These are phyloP conservation scores for Acholoe squamosa DNA, from an alignment of 2,888 invertebrate species.

Conservation along the genomic window DNA sequence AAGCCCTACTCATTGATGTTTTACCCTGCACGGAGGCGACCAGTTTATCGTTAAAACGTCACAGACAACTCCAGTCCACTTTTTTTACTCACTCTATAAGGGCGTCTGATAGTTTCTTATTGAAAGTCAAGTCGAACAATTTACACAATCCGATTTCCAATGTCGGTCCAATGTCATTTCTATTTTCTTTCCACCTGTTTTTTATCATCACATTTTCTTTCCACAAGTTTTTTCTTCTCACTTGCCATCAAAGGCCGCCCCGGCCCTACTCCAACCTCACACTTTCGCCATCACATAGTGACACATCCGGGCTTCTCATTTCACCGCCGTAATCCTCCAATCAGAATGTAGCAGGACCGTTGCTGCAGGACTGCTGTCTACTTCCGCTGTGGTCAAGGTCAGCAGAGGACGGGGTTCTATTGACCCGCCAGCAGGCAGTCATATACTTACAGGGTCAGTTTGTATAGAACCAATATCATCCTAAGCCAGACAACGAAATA, in stretches of 20 bases:
- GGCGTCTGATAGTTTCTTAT: not conserved
- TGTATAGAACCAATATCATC: not conserved
- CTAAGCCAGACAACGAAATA: not conserved
- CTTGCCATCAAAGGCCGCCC: too few species aligned
- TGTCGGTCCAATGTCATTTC: not conserved
- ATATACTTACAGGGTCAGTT: not conserved
- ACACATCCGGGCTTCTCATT: not conserved
- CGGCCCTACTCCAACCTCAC: too few species aligned
- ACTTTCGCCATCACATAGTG: not conserved
- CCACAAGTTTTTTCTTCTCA: not conserved
- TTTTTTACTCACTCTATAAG: not conserved
- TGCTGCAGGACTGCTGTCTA: slow-evolving; percentile 36
- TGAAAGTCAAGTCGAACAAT: not conserved
- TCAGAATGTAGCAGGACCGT: slow-evolving; percentile 6
- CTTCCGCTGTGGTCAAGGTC: slow-evolving; percentile 37
- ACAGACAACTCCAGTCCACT: not conserved
- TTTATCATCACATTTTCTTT: not conserved
- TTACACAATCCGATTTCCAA: not conserved
- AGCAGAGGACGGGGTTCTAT: slow-evolving; percentile 19
- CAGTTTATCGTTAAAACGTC: slow-evolving; percentile 24
- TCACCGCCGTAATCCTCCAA: slow-evolving; percentile 22
- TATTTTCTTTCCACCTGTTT: not conserved
- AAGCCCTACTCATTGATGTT: not conserved
- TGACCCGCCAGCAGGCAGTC: slow-evolving; percentile 17
- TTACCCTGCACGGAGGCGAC: not conserved